Base-by-base conservation (phyloP, 2,797 vertebrate species). In the Adelosebastes latens region DNA sequence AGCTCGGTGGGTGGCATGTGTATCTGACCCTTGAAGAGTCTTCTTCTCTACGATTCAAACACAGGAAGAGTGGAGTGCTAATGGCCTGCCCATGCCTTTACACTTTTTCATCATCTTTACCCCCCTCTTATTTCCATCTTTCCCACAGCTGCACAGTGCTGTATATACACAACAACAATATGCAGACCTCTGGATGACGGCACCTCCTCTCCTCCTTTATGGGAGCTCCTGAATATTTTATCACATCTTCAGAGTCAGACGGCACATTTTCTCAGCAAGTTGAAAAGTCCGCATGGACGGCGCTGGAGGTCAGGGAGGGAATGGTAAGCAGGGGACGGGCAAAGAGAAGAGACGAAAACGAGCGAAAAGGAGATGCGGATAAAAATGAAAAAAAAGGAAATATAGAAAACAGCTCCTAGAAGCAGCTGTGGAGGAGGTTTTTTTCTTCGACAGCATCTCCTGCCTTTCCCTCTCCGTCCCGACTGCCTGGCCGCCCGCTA, bases 211-310 rank as follows among this genome's bases (percentile, higher is more conserved):
- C 7, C 58, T 58, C 31, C 58, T 87, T 80, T 72, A 76, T 78
- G 83, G 87, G 72, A 89, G 84, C 83, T 63, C 25, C 49, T 95
- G 79, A 93, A 95, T 94, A 90, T 94, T 95, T 95, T 73, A 95
- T 92, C 53, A 82, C 76, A 69, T 92, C 87, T 91, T 90, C 79
- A 80, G 83, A 89, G 86, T 80, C 81, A 77, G 82, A 83, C 78
- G 56, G 63, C 79, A 74, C 72, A 79, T 84, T 83, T 79, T 80
- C 69, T 72, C 76, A 68, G 76, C 79, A 68, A 73, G 72, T 56
- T 75, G 77, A 85, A 79, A 84, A 69, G 67, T 39, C 69, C 1
- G 32, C 24, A 20, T 81, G 66, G 86, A 88, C 31, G 42, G 42
- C 2, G 25, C 69, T 49, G 71, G 71, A 69, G 82, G 77, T 86